Conservation (phyloP, 37 sponge, comb jelly and placozoan genomes). For the Halisarca cf. caerulea region DNA sequence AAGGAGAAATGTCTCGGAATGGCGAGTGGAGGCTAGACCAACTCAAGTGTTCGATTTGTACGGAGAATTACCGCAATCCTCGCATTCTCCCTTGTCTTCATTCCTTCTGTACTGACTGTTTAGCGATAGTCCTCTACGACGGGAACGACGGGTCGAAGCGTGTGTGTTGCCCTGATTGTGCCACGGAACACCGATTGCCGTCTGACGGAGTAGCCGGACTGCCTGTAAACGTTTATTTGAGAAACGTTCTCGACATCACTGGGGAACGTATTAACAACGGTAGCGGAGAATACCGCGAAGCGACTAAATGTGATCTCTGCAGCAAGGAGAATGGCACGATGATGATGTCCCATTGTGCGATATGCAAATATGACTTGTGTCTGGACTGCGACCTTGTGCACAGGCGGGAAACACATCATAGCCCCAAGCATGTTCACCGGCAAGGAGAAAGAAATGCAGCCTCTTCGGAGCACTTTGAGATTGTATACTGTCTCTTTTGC, state of each 20-base stretch:
- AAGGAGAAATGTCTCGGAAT: no score
- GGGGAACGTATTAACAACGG: neutral
- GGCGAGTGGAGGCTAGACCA: neutral
- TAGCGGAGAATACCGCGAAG: neutral
- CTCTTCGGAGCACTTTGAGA: neutral
- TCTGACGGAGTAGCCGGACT: conserved; percentile 53
- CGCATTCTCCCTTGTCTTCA: conserved; percentile 74
- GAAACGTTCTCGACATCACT: conserved; percentile 45
- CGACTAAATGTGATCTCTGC: neutral
- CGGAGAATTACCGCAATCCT: conserved; percentile 48
- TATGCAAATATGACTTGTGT: conserved; percentile 61
- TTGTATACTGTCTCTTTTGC: conserved; percentile 12
- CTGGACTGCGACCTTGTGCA: conserved; percentile 56
- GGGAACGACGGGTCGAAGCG: neutral
- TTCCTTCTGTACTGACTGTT: conserved; percentile 69
- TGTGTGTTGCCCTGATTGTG: conserved; percentile 67
- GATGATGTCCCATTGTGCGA: conserved; percentile 19
- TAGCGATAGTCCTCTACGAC: conserved; percentile 26
- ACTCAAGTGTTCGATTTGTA: conserved; percentile 58
- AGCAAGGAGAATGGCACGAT: neutral
- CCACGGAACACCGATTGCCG: conserved; percentile 30
- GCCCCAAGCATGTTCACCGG: conserved; percentile 14
- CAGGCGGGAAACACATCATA: conserved; percentile 43
- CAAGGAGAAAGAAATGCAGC: no score
- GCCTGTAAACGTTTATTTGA: conserved; percentile 56